A percentile compares a stretch with the other conserved stretches of the same genome.
phyloP scores from a whole-genome alignment of 2,888 invertebrate genomes.

The Pinctada fucata region DNA sequence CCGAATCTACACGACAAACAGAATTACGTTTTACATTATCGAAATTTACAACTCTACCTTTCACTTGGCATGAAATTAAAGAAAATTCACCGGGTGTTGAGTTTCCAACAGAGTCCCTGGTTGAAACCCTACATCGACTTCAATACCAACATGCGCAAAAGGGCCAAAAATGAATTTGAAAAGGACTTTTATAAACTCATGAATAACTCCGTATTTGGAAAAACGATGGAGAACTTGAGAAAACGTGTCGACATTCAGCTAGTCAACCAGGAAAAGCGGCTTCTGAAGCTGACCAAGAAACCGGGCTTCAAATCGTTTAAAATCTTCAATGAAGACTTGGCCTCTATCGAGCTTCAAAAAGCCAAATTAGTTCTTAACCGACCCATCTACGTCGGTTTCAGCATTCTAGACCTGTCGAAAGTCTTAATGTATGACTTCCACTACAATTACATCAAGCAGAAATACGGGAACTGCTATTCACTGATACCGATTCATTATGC shows the following conservation, averaged over 20 bases:
- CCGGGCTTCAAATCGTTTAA: slow-evolving; percentile 29
- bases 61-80: too few species aligned
- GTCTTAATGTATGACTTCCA: slow-evolving; percentile 15
- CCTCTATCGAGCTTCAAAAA: slow-evolving; percentile 36
- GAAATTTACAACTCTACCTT: too few species aligned
- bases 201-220: slow-evolving; percentile 65
- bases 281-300: slow-evolving; percentile 38
- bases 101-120: slow-evolving; percentile 6
- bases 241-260: slow-evolving; percentile 62
- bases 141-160: slow-evolving; percentile 2
- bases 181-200: too few species aligned
- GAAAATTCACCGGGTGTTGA: too few species aligned
- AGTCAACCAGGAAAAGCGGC: slow-evolving; percentile 24
- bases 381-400: slow-evolving; percentile 41
- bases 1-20: too few species aligned
- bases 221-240: slow-evolving; percentile 77
- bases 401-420: slow-evolving; percentile 14
- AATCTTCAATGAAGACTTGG: slow-evolving; percentile 35
- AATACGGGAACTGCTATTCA: slow-evolving; percentile 12
- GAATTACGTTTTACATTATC: too few species aligned
- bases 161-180: slow-evolving; percentile 17
- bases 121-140: not conserved
- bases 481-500: slow-evolving; percentile 17
- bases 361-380: slow-evolving; percentile 40
- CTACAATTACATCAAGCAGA: slow-evolving; percentile 16